Percentiles rank a stretch among this genome's conserved stretches.
phyloP scores from a whole-genome alignment of 2,797 vertebrate species.

The Urosaurus nigricauda region DNA sequence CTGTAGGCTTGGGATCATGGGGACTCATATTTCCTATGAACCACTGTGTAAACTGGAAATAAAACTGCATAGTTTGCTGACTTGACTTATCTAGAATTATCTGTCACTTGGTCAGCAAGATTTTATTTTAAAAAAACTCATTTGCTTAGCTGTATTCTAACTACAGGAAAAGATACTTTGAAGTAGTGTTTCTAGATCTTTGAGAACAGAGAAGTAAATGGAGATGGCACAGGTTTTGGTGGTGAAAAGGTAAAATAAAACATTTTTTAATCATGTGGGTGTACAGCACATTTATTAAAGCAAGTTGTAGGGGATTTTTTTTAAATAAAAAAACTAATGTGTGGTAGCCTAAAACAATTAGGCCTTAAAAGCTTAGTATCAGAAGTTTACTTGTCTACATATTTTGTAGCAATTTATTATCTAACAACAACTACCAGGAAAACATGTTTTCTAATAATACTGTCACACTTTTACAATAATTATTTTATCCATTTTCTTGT shows the following conservation, averaged over 20 bases:
- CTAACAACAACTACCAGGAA: conserved; percentile 26
- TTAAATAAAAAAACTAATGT: conserved; percentile 39
- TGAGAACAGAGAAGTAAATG: conserved; percentile 45
- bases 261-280: conserved; percentile 56
- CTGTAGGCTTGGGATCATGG: conserved; percentile 54
- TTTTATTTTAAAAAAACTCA: conserved; percentile 23
- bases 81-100: conserved; percentile 57
- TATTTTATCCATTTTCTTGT: background rate
- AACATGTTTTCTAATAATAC: conserved; percentile 46
- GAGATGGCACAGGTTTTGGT: conserved; percentile 54
- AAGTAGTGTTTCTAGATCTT: conserved; percentile 47
- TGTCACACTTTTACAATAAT: background rate
- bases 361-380: conserved; percentile 63
- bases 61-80: conserved; percentile 48
- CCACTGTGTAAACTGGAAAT: conserved; percentile 71
- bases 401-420: conserved; percentile 49
- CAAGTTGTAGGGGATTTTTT: conserved; percentile 58
- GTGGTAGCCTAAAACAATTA: conserved; percentile 56
- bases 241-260: conserved; percentile 53
- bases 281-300: conserved; percentile 62
- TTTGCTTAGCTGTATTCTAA: conserved; percentile 50
- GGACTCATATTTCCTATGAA: conserved; percentile 61
- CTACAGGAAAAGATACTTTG: conserved; percentile 1
- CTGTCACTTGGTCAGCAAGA: conserved; percentile 36
- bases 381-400: conserved; percentile 50